Conservation (phyloP, 2,797 vertebrate genomes). For the Eremophila alpestris region DNA sequence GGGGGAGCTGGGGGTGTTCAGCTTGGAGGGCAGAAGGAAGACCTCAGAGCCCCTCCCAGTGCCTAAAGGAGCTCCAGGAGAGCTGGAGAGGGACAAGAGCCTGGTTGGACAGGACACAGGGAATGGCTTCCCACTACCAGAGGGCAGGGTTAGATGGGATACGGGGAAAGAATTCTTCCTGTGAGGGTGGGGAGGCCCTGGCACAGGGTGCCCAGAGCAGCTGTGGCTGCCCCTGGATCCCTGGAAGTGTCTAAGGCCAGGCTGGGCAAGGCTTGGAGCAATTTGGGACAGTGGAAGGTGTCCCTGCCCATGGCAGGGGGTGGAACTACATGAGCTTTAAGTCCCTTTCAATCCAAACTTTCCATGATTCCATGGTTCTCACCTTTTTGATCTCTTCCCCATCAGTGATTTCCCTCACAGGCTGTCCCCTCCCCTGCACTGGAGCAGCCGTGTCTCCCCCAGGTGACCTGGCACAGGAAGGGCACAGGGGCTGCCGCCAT, state of each 20-base stretch:
- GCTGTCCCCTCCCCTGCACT: neutral
- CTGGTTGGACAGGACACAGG: accelerated
- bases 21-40: neutral
- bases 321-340: neutral
- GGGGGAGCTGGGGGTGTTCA: neutral
- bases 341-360: neutral
- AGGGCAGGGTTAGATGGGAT: neutral
- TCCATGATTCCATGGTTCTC: neutral
- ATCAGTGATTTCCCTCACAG: neutral
- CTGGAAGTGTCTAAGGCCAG: neutral
- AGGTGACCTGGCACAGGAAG: neutral
- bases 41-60: neutral
- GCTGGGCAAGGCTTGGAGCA: accelerated
- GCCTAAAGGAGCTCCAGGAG: neutral
- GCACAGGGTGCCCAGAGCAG: neutral
- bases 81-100: neutral
- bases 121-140: neutral
- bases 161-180: neutral
- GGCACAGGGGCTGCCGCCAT: neutral
- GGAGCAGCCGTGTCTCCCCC: neutral
- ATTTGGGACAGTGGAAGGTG: accelerated
- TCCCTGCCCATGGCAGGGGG: neutral
- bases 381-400: neutral
- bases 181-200: accelerated
- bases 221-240: neutral